Conservation (phyloP, 2,888 invertebrate species). For the Sisyra nigra region DNA sequence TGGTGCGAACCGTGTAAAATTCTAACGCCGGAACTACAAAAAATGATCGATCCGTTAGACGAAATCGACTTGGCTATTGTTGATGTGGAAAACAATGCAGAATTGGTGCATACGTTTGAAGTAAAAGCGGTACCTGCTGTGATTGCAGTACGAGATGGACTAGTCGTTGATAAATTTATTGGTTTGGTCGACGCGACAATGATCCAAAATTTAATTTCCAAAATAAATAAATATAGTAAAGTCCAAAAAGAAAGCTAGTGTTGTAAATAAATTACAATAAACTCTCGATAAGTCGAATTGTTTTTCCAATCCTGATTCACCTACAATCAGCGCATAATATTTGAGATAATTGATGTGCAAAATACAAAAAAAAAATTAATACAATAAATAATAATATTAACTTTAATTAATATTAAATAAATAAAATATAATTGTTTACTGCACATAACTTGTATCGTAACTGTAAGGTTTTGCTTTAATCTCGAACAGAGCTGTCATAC, state of each 20-base stretch:
- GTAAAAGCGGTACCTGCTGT: conserved; percentile 75
- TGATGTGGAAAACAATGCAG: conserved; percentile 67
- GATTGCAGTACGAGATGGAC: conserved; percentile 64
- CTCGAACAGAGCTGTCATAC: too few relatives aligned
- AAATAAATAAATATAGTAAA: conserved; percentile 22
- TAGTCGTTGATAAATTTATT: conserved; percentile 75
- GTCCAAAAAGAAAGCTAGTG: too few relatives aligned
- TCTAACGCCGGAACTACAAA: conserved; percentile 65
- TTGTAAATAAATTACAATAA: too few relatives aligned
- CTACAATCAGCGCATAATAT: not conserved
- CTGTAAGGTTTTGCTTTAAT: too few relatives aligned
- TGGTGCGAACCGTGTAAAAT: conserved; percentile 87
- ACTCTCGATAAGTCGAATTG: not conserved
- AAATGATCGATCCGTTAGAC: conserved; percentile 52
- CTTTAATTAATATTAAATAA: too few relatives aligned
- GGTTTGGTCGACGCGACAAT: conserved; percentile 68
- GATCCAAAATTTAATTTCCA: conserved; percentile 63
- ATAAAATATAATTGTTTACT: too few relatives aligned
- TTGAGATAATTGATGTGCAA: not conserved
- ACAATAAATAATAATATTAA: too few relatives aligned
- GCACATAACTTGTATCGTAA: too few relatives aligned
- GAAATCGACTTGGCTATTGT: conserved; percentile 66
- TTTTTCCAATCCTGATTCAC: not conserved
- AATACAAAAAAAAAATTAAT: too few relatives aligned
- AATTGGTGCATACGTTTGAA: conserved; percentile 64